Percentiles rank a stretch among this genome's conserved stretches.
Conservation (phyloP, 1,140 invertebrate species). For the Pogonomyrmex barbatus region DNA sequence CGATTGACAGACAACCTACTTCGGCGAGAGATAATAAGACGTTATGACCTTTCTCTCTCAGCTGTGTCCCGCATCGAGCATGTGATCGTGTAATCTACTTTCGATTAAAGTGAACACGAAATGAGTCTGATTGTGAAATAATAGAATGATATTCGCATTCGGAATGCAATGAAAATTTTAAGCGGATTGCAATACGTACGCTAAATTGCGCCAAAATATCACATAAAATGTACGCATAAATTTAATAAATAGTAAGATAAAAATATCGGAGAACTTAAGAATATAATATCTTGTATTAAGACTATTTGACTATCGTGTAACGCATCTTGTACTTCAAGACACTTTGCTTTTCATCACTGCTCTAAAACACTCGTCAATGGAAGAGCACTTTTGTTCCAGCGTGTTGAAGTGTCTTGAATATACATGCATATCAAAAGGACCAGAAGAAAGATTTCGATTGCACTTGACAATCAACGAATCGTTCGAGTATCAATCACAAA, state of each 20-base stretch:
- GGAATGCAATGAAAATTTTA: not conserved
- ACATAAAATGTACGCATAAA: not conserved
- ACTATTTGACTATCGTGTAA: not conserved
- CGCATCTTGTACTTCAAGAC: not conserved
- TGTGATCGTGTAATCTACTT: not conserved
- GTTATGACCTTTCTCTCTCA: not conserved
- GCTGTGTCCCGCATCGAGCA: not conserved
- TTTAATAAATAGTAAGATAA: not conserved
- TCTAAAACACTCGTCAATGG: conserved; percentile 40
- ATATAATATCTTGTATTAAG: conserved; percentile 9
- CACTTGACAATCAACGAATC: conserved; percentile 44
- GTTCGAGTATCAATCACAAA: conserved; percentile 41
- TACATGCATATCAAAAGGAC: conserved; percentile 28
- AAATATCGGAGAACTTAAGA: not conserved
- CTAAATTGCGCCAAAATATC: too few relatives aligned
- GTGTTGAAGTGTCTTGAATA: conserved; percentile 46
- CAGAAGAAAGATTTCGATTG: conserved; percentile 49
- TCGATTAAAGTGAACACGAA: not conserved
- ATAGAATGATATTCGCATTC: not conserved
- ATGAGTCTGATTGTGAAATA: conserved; percentile 2
- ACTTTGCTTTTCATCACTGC: conserved; percentile 10
- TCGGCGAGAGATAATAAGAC: not conserved
- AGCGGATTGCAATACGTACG: not conserved
- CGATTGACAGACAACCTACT: not conserved
- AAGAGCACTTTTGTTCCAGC: conserved; percentile 46